Evolutionary conservation across 2,797 vertebrate species (phyloP).

Genomic region (Mionectes olivaceus): DNA sequence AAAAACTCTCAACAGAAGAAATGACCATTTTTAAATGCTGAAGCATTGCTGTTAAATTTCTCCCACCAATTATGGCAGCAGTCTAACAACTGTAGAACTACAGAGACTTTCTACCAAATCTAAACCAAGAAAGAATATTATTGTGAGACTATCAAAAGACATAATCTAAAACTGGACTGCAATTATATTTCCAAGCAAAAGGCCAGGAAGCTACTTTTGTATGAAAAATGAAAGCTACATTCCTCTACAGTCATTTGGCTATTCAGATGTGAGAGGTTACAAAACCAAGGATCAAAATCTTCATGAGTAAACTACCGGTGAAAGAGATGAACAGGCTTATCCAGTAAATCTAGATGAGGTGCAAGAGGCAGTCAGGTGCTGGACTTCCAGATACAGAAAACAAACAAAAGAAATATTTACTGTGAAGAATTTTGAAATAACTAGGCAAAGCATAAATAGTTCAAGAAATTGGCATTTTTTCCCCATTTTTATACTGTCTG

Average conservation of each 20-base stretch:
- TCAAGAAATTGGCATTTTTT: not conserved
- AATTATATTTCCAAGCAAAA: not conserved
- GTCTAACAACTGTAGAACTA: not conserved
- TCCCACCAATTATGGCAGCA: not conserved
- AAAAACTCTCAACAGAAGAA: not conserved
- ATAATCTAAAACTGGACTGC: not conserved
- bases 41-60: not conserved
- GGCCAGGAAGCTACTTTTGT: not conserved
- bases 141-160: not conserved
- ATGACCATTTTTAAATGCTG: not conserved
- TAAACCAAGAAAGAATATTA: not conserved
- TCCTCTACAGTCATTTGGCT: not conserved
- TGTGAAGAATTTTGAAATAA: not conserved
- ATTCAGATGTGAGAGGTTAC: not conserved
- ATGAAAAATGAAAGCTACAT: not conserved
- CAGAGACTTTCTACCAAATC: not conserved
- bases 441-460: not conserved
- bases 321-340: not conserved
- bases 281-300: constrained; percentile 10
- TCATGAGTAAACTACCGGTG: not conserved
- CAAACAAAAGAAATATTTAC: not conserved
- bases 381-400: not conserved
- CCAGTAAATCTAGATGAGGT: not conserved
- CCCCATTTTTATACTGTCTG: not conserved
- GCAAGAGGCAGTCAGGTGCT: not conserved